phyloP scores from a whole-genome alignment of 2,797 vertebrate genomes.

The Alectoris magna region DNA sequence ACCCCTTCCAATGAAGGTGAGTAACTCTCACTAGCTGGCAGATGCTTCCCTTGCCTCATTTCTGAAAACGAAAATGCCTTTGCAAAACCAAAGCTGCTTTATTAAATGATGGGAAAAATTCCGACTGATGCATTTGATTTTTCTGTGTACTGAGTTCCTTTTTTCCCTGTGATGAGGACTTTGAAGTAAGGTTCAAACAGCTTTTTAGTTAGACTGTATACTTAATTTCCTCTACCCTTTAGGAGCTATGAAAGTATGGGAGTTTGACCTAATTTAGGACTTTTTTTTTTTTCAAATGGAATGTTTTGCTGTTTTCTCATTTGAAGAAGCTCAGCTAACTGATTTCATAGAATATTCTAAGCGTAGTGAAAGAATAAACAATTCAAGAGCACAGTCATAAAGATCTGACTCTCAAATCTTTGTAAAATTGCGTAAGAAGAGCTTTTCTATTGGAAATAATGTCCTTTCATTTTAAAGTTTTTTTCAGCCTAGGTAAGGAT shows the following conservation, averaged over 20 bases:
- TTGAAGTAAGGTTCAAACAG: neutral
- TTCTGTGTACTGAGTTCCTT: neutral
- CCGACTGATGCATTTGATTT: neutral
- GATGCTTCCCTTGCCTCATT: neutral
- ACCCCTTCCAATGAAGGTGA: conserved; percentile 91
- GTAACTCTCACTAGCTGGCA: neutral
- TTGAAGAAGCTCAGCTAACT: neutral
- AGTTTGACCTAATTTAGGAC: neutral
- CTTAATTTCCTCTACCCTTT: neutral
- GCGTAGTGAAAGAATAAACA: neutral
- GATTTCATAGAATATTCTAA: neutral
- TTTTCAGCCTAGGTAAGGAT: neutral
- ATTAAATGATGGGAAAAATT: neutral
- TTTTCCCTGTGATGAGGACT: neutral
- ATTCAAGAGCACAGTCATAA: neutral
- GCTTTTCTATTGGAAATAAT: neutral
- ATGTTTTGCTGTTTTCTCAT: neutral
- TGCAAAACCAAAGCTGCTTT: neutral
- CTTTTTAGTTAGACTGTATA: neutral
- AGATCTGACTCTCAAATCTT: neutral
- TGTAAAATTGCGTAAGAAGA: neutral
- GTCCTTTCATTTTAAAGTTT: neutral
- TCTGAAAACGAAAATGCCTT: neutral
- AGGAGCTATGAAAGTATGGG: neutral
- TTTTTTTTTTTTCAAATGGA: neutral